Evolutionary conservation across 2,113 vertebrate genomes (phyloP).

Genomic region (Carassius auratus): DNA sequence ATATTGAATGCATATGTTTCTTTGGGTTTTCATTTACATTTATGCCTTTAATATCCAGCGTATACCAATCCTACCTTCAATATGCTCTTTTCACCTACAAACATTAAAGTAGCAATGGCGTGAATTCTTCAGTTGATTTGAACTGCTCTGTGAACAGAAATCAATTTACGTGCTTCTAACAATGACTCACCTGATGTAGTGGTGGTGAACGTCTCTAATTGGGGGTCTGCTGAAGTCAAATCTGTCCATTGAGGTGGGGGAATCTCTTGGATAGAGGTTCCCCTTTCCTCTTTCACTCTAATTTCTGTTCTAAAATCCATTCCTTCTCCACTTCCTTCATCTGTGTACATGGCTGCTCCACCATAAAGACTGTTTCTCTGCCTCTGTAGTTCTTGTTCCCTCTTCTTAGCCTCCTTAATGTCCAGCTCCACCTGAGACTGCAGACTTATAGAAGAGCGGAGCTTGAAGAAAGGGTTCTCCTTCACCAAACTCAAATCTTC

Average conservation of each 20-base stretch:
- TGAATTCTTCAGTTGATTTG: background rate
- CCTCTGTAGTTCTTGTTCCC: conserved; percentile 78
- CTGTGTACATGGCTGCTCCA: background rate
- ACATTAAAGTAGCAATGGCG: background rate
- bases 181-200: conserved; percentile 21
- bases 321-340: background rate
- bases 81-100: background rate
- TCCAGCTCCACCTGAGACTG: conserved; percentile 79
- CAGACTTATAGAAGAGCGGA: conserved; percentile 67
- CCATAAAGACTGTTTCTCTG: conserved; percentile 81
- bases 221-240: background rate
- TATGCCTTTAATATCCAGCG: background rate
- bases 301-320: background rate
- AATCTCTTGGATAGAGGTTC: background rate
- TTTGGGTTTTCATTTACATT: no score
- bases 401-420: conserved; percentile 76
- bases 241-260: background rate
- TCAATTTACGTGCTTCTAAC: background rate
- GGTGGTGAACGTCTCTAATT: background rate
- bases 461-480: conserved; percentile 78
- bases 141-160: background rate
- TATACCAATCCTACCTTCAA: background rate
- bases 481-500: conserved; percentile 46
- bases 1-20: no score
- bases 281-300: background rate